Evolutionary conservation across 2,888 invertebrate species (phyloP), one percentile per base, ranked within the genome.

Genomic region (Podotricha telesiphe): DNA sequence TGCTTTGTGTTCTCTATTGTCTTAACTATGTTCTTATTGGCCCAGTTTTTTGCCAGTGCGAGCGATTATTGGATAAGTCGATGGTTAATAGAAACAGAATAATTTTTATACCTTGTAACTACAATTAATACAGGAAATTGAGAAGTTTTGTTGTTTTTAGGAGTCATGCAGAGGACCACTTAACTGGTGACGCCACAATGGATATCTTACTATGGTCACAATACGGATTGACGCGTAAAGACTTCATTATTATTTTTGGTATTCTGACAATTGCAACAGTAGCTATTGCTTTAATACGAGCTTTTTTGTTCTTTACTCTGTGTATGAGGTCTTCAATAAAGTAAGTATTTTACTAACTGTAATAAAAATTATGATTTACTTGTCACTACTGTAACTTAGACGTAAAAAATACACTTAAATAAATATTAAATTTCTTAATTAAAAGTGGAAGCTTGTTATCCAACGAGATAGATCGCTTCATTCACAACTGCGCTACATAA

Each of bases 321-420:
- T 95, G 95, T 74, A 95, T 96, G 93, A 88, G 89, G 61, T 94
- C 96, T 28, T 96, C 96, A 0, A 94, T 94, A 73, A 94, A 88
- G 92, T 91, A 48, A 81, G 85, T 79, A 76, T 56, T 40, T 48
- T 53, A 34, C 34, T 15, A 28, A 59, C 3, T 28, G 3, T 28
- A 4, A 28, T 28, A 28, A 4, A 28, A 28, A 28, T 28, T 28
- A 28, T 28, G 6, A 28, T 28, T n/a, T n/a, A n/a, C n/a, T n/a
- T n/a, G n/a, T n/a, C n/a, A n/a, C n/a, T 28, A 28, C 28, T 28
- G n/a, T 28, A 28, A 28, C 2, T 28, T 28, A 28, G 28, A 28
- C 28, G 28, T 4, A 28, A 28, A 28, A 28, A 28, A 28, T 28
- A n/a, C n/a, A n/a, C n/a, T n/a, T n/a, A 28, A 28, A 6, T 28